Base-by-base conservation (phyloP, 2,797 vertebrate genomes). In the Rallus crepitans region DNA sequence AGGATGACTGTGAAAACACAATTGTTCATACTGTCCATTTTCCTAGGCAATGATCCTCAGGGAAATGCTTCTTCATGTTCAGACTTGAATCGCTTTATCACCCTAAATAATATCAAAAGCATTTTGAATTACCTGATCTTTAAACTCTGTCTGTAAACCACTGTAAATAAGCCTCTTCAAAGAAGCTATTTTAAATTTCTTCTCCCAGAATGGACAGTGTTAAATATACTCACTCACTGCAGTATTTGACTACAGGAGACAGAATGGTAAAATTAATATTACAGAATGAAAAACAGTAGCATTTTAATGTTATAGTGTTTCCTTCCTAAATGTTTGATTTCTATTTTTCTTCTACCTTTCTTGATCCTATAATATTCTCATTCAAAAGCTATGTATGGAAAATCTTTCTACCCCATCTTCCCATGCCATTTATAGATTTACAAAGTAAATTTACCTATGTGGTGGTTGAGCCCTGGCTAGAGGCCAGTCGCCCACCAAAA, bases 381-480 rank as follows among this genome's bases (percentile, higher is more conserved):
- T 66, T 91, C 94, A 77, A 94, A 97, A 95, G 59, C 79, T 71
- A 93, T 76, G 92, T 91, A 88, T 81, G 91, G 97, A 97, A 92
- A 96, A 85, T 94, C 87, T 42, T 96, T 96, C 87, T 91, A 93
- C 94, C 89, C 89, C 80, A 96, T 95, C 89, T 97, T 98, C 94
- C 96, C 96, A 96, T 93, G 93, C 82, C 95, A 94, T 79, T 79
- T 97, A 96, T 77, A 96, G 82, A 96, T 97, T 96, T 97, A 96
- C 64, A 92, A 93, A 93, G 93, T 94, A 96, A 96, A 95, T 96
- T 96, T 96, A 93, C 90, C 37, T 11, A 37, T 37, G 37, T 37
- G 37, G 37, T 37, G 37, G 37, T 37, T 37, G 37, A 37, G 37
- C 37, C 37, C 37, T 37, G 35, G 37, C 37, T 37, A 37, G 11